Conservation (phyloP, 1,140 invertebrate species). For the Polypedilum pembai region DNA sequence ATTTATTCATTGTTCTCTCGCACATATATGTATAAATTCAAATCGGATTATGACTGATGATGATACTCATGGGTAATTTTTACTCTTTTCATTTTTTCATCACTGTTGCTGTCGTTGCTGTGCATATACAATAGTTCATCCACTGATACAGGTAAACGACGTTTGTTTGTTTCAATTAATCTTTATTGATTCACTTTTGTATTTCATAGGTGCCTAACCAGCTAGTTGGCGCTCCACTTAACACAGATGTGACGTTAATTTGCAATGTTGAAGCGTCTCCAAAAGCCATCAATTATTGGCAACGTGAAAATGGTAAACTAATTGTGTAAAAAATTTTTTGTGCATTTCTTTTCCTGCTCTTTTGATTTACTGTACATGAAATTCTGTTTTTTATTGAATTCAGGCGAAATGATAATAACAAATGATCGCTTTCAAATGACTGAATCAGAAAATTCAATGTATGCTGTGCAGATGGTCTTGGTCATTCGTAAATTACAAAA, state of each 20-base stretch:
- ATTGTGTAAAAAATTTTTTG: constrained; percentile 30
- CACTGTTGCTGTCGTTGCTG: constrained; percentile 31
- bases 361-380: constrained; percentile 30
- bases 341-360: constrained; percentile 29
- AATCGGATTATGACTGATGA: constrained; percentile 28
- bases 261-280: constrained; percentile 80
- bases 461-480: constrained; percentile 72
- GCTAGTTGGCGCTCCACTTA: constrained; percentile 69
- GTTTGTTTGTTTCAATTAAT: constrained; percentile 8
- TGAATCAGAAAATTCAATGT: constrained; percentile 61
- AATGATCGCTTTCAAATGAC: constrained; percentile 73
- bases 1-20: background rate
- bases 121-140: constrained; percentile 56
- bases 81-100: background rate
- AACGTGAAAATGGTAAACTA: constrained; percentile 65
- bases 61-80: constrained; percentile 16
- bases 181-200: constrained; percentile 11
- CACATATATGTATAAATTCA: background rate
- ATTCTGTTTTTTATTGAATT: constrained; percentile 29
- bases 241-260: constrained; percentile 72
- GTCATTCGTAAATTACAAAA: constrained; percentile 65
- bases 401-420: constrained; percentile 78
- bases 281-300: constrained; percentile 83
- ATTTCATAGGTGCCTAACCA: constrained; percentile 80
- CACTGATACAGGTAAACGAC: constrained; percentile 49